Conservation (phyloP, 1,140 invertebrate genomes). For the Drosophila nebulosa region DNA sequence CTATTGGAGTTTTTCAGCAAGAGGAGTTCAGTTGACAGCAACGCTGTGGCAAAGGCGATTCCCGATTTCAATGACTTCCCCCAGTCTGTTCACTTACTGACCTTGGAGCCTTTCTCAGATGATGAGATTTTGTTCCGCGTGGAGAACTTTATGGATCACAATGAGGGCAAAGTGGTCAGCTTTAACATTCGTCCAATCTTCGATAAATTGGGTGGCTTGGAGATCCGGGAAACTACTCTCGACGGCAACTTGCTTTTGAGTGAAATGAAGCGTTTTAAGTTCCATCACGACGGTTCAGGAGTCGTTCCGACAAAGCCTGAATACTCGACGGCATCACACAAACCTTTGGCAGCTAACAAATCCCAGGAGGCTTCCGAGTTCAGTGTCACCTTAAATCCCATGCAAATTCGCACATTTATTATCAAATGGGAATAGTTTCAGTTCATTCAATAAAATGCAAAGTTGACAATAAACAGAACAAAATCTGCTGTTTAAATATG, state of each 20-base stretch:
- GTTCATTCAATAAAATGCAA: background rate
- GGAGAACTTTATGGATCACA: slow-evolving; percentile 92
- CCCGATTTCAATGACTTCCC: slow-evolving; percentile 81
- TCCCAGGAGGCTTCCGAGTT: slow-evolving; percentile 50
- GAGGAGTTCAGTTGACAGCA: slow-evolving; percentile 38
- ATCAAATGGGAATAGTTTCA: slow-evolving; percentile 14
- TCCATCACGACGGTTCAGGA: slow-evolving; percentile 45
- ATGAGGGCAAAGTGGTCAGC: slow-evolving; percentile 84
- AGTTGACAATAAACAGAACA: background rate
- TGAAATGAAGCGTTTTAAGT: slow-evolving; percentile 63
- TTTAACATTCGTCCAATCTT: slow-evolving; percentile 59
- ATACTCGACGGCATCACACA: slow-evolving; percentile 15
- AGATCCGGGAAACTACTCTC: slow-evolving; percentile 65
- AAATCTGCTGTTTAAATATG: too few relatives aligned
- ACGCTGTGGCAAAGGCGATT: slow-evolving; percentile 13
- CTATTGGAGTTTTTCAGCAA: slow-evolving; percentile 73
- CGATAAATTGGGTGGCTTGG: slow-evolving; percentile 29
- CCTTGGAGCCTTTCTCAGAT: slow-evolving; percentile 91
- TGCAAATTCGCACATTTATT: slow-evolving; percentile 74
- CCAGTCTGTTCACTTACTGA: slow-evolving; percentile 91
- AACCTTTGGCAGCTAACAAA: slow-evolving; percentile 16
- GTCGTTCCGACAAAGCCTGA: background rate
- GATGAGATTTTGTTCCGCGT: slow-evolving; percentile 88
- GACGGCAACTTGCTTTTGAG: slow-evolving; percentile 59
- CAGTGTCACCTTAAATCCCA: slow-evolving; percentile 54